Evolutionary conservation across 2,888 invertebrate genomes (phyloP).

Genomic region (Polietes domitor): DNA sequence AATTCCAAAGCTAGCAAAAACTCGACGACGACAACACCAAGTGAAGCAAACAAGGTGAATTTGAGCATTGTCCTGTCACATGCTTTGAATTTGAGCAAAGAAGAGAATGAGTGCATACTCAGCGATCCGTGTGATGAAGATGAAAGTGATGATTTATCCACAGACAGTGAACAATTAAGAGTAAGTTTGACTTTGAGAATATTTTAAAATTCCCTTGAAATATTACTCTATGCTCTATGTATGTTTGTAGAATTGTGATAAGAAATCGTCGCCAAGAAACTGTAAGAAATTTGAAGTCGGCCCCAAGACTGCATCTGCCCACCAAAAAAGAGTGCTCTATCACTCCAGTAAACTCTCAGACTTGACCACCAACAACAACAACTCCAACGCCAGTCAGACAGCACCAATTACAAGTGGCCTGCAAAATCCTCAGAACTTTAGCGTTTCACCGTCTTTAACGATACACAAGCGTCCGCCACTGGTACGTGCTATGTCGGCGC

Average conservation of each 20-base stretch:
- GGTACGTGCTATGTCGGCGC: slow-evolving; percentile 81
- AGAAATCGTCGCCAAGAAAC: neutral
- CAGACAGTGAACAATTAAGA: slow-evolving; percentile 4
- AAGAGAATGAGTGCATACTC: slow-evolving; percentile 50
- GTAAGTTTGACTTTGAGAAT: slow-evolving; percentile 28
- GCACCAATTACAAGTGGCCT: neutral
- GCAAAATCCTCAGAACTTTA: slow-evolving; percentile 64
- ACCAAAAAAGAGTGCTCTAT: slow-evolving; percentile 53
- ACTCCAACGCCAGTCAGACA: slow-evolving; percentile 1
- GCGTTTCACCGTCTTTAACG: slow-evolving; percentile 73
- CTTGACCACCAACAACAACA: slow-evolving; percentile 4
- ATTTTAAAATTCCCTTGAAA: too few relatives aligned
- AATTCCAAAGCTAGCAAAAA: slow-evolving; percentile 15
- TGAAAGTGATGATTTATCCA: slow-evolving; percentile 32
- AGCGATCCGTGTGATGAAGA: slow-evolving; percentile 63
- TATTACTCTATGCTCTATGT: too few relatives aligned
- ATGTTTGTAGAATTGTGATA: slow-evolving; percentile 37
- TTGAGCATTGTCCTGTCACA: slow-evolving; percentile 84
- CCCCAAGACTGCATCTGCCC: slow-evolving; percentile 22
- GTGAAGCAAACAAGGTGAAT: slow-evolving; percentile 83
- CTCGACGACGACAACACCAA: slow-evolving; percentile 57
- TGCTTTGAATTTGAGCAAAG: slow-evolving; percentile 79
- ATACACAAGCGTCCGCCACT: slow-evolving; percentile 77
- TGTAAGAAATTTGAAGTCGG: slow-evolving; percentile 19
- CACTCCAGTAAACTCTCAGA: slow-evolving; percentile 34